Base-by-base conservation (phyloP, 2,888 invertebrate species). In the Platynereis dumerilii region DNA sequence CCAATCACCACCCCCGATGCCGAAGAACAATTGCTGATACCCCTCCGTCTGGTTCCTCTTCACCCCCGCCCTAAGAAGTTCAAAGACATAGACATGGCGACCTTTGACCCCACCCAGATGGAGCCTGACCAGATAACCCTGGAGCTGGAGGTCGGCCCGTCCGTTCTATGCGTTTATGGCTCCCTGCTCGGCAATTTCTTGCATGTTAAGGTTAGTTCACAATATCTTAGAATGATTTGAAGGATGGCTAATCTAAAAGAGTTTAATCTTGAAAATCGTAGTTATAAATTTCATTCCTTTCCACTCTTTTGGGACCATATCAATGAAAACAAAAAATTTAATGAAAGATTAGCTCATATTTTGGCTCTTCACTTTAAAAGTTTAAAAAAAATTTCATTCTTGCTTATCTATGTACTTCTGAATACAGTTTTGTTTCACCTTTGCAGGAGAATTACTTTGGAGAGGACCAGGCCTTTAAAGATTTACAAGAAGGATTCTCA, bases 61-160 rank as follows among this genome's bases (percentile, higher is more conserved):
- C 56, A 69, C 17, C 72, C 69, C 3, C 27, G 70, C 39, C 67
- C 72, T 5, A 58, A 60, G 45, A 62, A 63, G 52, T 34, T 34
- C 34, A 5, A 55, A 20, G 12, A 24, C 34, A 45, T 63, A 26
- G 65, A 59, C 5, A 71, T 75, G 1, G 74, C 74, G 2, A 91
- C 91, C 79, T 96, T 96, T 80, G 95, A 96, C 86, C 93, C 95
- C 0, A 90, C 91, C 0, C 88, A 91, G 0, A 86, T 98, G 74
- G 88, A 91, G 2, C 90, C 96, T 0, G 98, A 99, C 83, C 90
- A 90, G 83, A 93, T 99, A 0, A 91, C 90, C 67, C 89, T 98
- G 0, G 96, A 97, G 78, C 86, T 97, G 27, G 96, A 97, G 86
- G 93, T 98, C 39, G 96, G 96, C 0, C 94, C 96, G 0, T 96